Evolutionary conservation across 37 sponge, comb jelly and placozoan genomes (phyloP), one percentile per base, ranked within the genome.

Genomic region (Aplysina aerophoba): DNA sequence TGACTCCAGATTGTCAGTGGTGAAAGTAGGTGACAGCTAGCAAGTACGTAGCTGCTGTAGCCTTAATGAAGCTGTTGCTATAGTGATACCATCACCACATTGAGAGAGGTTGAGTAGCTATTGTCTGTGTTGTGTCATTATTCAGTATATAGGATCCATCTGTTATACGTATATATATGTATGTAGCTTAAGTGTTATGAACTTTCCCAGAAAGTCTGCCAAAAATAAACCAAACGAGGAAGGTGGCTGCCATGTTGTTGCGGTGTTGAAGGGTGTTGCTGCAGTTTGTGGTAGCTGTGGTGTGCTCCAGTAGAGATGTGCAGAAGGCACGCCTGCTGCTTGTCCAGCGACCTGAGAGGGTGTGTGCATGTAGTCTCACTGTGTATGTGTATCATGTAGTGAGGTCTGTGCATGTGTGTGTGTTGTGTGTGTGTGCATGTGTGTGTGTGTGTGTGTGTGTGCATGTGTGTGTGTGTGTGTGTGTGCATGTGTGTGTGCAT

Each of bases 171-270:
- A n/a, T n/a, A n/a, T n/a, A n/a, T n/a, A n/a, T 75, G 15, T n/a
- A n/a, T n/a, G n/a, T 55, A 91, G 91, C n/a, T 55, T 85, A 15
- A 91, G 94, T n/a, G 87, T 94, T 11, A 31, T 60, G 34, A 94
- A 88, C 80, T 94, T 85, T 28, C 93, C 95, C 11, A 61, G 84
- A 57, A 94, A 91, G 63, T 66, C 75, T 1, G 82, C 81, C 77
- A 91, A 91, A 65, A 91, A 83, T 67, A 61, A 58, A 16, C 59
- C 80, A 44, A 41, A 20, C 21, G 56, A 40, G 15, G 92, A 34
- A 81, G 50, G 93, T 92, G 31, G 16, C 41, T 50, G 33, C 40
- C 16, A 1, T 81, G 16, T 44, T 44, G 50, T 44, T 11, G 3
- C 3, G 50, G 3, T 44, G 50, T 44, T 44, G 50, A 44, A 44